phyloP scores from a whole-genome alignment of 2,113 vertebrate species.

The Psettodes erumei region DNA sequence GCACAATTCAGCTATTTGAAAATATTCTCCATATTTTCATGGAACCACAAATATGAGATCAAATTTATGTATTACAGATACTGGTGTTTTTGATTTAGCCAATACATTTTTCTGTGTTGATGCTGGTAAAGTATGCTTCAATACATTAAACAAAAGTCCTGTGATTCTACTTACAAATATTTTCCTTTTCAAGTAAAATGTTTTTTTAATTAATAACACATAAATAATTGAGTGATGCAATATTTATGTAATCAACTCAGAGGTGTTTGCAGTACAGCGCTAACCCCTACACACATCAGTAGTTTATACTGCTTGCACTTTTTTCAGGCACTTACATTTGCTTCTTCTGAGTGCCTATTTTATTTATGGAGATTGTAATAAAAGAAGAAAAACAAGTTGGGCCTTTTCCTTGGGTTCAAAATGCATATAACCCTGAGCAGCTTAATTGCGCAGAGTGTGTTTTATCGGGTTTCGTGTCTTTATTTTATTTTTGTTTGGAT shows the following conservation, averaged over 20 bases:
- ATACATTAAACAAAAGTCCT: slow-evolving; percentile 42
- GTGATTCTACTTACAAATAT: slow-evolving; percentile 58
- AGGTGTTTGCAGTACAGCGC: slow-evolving; percentile 51
- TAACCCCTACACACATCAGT: slow-evolving; percentile 47
- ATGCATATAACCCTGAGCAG: slow-evolving; percentile 67
- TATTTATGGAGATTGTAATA: slow-evolving; percentile 63
- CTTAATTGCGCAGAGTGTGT: slow-evolving; percentile 48
- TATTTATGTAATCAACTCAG: slow-evolving; percentile 70
- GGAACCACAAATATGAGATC: neutral
- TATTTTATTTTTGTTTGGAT: slow-evolving; percentile 48
- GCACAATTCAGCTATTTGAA: too few species aligned
- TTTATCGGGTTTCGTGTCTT: slow-evolving; percentile 44
- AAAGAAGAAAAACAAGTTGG: slow-evolving; percentile 47
- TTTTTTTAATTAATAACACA: slow-evolving; percentile 61
- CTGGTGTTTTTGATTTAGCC: neutral
- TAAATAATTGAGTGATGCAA: slow-evolving; percentile 65
- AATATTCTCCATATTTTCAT: too few species aligned
- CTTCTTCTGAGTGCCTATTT: slow-evolving; percentile 51
- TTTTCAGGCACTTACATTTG: slow-evolving; percentile 57
- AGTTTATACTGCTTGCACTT: slow-evolving; percentile 44
- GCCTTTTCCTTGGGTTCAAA: slow-evolving; percentile 57
- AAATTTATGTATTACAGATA: neutral
- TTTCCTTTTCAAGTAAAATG: slow-evolving; percentile 59
- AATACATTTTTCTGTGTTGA: slow-evolving; percentile 43
- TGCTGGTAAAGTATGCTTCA: slow-evolving; percentile 35